A percentile compares a stretch with the other conserved stretches of the same genome.
Evolutionary conservation across 92 coral and sea anemone genomes (phyloP).

Genomic region (Isaurus tuberculatus): DNA sequence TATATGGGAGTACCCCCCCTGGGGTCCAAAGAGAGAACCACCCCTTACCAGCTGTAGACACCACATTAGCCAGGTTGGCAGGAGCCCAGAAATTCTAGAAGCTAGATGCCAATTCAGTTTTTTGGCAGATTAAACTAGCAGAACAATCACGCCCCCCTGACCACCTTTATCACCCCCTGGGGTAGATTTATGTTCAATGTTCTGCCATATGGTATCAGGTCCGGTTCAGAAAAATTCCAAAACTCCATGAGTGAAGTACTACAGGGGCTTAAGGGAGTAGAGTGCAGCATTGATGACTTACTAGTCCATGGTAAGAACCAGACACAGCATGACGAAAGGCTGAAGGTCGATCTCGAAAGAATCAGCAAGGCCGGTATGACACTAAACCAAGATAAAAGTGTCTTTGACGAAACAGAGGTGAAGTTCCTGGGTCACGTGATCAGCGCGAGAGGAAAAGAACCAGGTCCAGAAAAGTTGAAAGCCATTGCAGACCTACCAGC

Average conservation of each 20-base stretch:
- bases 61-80: no score
- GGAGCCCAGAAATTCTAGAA: conserved; percentile 4
- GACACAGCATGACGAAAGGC: conserved; percentile 5
- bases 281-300: conserved; percentile 29
- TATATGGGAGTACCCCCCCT: no score
- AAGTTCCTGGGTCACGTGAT: conserved; percentile 43
- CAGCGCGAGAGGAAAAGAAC: conserved; percentile 35
- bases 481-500: conserved; percentile 48
- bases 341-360: conserved; percentile 23
- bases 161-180: conserved; percentile 32
- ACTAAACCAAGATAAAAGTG: conserved; percentile 35
- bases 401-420: conserved; percentile 17
- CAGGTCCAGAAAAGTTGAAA: conserved; percentile 43
- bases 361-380: conserved; percentile 36
- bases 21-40: no score
- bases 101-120: conserved; percentile 34
- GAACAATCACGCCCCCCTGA: conserved; percentile 7
- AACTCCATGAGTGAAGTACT: conserved; percentile 22
- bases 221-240: conserved; percentile 30
- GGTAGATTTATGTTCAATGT: conserved; percentile 20
- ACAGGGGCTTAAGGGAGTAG: conserved; percentile 30
- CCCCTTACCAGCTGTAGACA: no score
- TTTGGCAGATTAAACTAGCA: conserved; percentile 26
- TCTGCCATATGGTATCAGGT: conserved; percentile 24
- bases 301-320: conserved; percentile 6